Evolutionary conservation across 2,888 invertebrate species (phyloP), one percentile per base, ranked within the genome.

Genomic region (Chromoteleia sp.): DNA sequence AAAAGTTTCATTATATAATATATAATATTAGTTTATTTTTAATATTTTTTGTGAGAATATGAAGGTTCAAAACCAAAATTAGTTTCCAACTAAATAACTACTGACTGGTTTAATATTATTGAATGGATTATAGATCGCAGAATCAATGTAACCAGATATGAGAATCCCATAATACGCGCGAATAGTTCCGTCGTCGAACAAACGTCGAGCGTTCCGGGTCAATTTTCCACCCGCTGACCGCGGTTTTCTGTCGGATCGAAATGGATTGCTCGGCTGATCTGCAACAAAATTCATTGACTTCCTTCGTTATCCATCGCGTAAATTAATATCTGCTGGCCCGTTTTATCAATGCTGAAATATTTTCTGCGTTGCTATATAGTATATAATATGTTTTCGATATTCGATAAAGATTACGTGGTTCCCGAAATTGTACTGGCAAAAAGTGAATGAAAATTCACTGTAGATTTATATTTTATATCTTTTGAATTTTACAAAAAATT

Each of bases 211-310:
- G 84, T 86, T 85, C 82, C 84, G 82, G 82, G 73, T 84, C 86
- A 86, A 87, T 87, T 87, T 87, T 87, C 86, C 86, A 86, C 84
- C 84, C 85, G 84, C 76, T 84, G 83, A 48, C 74, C 81, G 79
- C 75, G 82, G 82, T 82, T 85, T 81, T 84, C 71, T 70, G 61
- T 68, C 50, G 54, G 36, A 50, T 73, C 41, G 67, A 73, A 73
- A 73, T 76, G 71, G 50, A 75, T 79, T 52, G 73, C 65, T 70
- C 68, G 45, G 36, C 76, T 67, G 81, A 76, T 81, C 81, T 61
- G 65, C 36, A 50, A 68, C 74, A 50, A 59, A 54, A 67, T 65
- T 58, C 45, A 41, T 74, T 52, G 58, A 48, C 39, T 54, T 15
- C 36, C 45, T 63, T 65, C 71, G 59, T 71, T 67, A 65, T 67